A percentile compares a stretch with the other conserved stretches of the same genome.
Conservation (phyloP, 2,797 vertebrate species). For the Acipenser oxyrinchus region DNA sequence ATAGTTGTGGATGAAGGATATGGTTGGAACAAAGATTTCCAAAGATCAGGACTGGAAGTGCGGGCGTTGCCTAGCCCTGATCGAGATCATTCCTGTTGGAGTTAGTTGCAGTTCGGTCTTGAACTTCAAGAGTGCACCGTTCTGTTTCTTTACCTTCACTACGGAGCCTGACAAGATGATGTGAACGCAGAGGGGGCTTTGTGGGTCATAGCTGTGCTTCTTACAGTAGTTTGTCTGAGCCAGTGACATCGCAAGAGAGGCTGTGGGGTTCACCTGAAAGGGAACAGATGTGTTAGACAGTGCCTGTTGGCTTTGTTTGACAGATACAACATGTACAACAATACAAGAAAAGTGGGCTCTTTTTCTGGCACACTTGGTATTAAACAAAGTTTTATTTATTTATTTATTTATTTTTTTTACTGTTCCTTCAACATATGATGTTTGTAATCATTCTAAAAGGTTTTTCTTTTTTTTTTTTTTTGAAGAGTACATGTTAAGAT, state of each 20-base stretch:
- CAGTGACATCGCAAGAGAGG: conserved; percentile 83
- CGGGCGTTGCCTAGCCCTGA: not conserved
- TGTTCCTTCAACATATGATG: too few relatives aligned
- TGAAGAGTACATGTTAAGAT: too few relatives aligned
- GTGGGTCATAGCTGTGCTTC: conserved; percentile 74
- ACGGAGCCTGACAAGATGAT: conserved; percentile 78
- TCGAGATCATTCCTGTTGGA: not conserved
- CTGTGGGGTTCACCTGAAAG: conserved; percentile 66
- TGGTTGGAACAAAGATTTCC: too few relatives aligned
- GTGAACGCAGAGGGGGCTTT: conserved; percentile 86
- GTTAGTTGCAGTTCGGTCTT: not conserved
- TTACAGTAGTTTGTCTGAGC: conserved; percentile 83
- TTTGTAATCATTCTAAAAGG: too few relatives aligned
- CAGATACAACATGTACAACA: too few relatives aligned
- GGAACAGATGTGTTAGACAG: conserved; percentile 6
- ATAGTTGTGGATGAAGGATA: not conserved
- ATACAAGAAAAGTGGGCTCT: too few relatives aligned
- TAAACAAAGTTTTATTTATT: too few relatives aligned
- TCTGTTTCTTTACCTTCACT: conserved; percentile 55
- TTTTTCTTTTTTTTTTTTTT: too few relatives aligned
- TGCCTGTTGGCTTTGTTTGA: too few relatives aligned
- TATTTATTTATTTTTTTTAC: too few relatives aligned
- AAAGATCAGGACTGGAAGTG: not conserved
- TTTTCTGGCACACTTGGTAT: too few relatives aligned
- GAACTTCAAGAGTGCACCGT: not conserved